A percentile compares a stretch with the other conserved stretches of the same genome.
phyloP scores from a whole-genome alignment of 2,888 invertebrate species.

The Drosophila mercatorum region DNA sequence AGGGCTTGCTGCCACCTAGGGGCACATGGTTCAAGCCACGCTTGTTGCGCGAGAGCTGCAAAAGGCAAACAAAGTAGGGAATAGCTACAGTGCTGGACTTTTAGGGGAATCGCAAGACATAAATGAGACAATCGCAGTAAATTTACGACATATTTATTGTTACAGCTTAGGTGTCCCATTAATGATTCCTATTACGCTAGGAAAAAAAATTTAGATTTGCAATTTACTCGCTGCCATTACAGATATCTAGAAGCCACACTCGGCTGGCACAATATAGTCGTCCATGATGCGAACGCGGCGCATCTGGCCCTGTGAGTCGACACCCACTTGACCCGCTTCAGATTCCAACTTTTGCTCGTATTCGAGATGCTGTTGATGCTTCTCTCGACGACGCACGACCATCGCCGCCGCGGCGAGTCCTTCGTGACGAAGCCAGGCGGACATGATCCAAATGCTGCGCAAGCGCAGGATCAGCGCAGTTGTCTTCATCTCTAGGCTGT shows the following conservation, averaged over 20 bases:
- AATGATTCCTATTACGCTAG: not conserved
- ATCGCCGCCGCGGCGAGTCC: constrained; percentile 62
- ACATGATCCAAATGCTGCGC: constrained; percentile 64
- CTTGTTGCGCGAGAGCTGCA: constrained; percentile 59
- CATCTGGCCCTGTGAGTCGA: constrained; percentile 46
- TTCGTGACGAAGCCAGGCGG: constrained; percentile 64
- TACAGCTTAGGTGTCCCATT: not conserved
- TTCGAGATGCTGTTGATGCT: constrained; percentile 14
- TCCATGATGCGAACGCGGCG: constrained; percentile 61
- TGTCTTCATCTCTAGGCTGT: constrained; percentile 48
- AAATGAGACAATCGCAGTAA: not conserved
- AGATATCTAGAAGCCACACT: constrained; percentile 45
- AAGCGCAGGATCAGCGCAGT: constrained; percentile 53
- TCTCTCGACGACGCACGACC: constrained; percentile 52
- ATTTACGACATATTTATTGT: constrained; percentile 5
- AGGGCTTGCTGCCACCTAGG: constrained; percentile 49
- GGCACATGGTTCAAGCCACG: constrained; percentile 57
- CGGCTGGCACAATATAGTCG: constrained; percentile 65
- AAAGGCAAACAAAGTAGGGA: constrained; percentile 10
- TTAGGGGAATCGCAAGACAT: not conserved
- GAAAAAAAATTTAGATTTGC: constrained; percentile 23
- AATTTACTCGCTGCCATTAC: no score
- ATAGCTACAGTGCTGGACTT: not conserved
- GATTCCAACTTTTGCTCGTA: constrained; percentile 21
- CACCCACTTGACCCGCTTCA: constrained; percentile 35